Base-by-base conservation (phyloP, 1,140 invertebrate species). In the Drosophila ambigua region DNA sequence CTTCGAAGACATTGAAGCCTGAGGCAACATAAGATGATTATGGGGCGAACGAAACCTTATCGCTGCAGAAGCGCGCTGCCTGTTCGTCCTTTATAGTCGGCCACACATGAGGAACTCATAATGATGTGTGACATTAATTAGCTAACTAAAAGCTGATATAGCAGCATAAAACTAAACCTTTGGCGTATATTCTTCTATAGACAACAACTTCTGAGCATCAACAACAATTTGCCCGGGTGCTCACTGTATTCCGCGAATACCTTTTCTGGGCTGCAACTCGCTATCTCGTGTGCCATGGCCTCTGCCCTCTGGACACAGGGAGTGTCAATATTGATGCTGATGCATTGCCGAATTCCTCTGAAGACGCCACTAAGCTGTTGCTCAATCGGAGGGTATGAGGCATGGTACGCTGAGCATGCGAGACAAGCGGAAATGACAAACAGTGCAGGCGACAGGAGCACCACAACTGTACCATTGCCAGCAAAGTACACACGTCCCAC, bases 341-440 rank as follows among this genome's bases (percentile, higher is more conserved):
- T 83, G 80, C 80, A 84, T 84, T 84, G 80, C 80, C 78, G 73
- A 77, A 73, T 71, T 43, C 35, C 67, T 35, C 60, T 55, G 41
- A 73, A 72, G 69, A 60, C 55, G 69, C 48, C 72, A 60, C 74
- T 75, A 71, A 79, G 61, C 83, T 87, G 83, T 82, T 88, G 82
- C 82, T 69, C 69, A 4, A 13, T 11, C 9, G n/a, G 51, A 5
- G 16, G 6, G 61, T 28, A 20, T 16, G 16, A 54, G 20, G 39
- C 6, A 20, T 2, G 31, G 8, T 2, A 15, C 11, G 23, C 24
- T 39, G 41, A 52, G 28, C 26, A 28, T 39, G 35, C 59, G 62
- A 61, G 72, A 64, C 71, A 72, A 57, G 63, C 82, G 82, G 82
- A 87, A 85, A 85, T 85, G 66, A 87, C 78, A 76, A 87, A 75